Base-by-base conservation (phyloP, 2,888 invertebrate species). In the Metalampra italica region DNA sequence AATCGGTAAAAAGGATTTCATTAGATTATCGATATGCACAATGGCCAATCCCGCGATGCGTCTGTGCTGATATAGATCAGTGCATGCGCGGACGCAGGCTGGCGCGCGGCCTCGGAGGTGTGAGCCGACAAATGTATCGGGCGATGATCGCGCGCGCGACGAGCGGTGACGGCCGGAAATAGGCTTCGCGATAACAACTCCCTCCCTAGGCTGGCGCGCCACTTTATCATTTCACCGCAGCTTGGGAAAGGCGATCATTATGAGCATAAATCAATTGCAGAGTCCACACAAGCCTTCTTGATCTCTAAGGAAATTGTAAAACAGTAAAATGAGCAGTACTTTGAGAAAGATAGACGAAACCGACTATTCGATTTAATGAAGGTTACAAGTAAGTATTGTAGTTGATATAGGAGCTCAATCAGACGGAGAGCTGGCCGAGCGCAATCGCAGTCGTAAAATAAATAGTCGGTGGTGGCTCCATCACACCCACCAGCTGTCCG, bases 51-150 rank as follows among this genome's bases (percentile, higher is more conserved):
- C 66, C 68, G 65, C 62, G 71, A 69, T 75, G 78, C 72, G 75
- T 67, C 66, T 62, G 64, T 59, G 60, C 47, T 58, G 84, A 86
- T 85, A 83, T 64, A 50, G 76, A 86, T 86, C 84, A 57, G 58
- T 57, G 70, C 65, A 68, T 65, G 71, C 73, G 73, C 69, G 66
- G 69, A 62, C 69, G 62, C 66, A 54, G 62, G 60, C 71, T 62
- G 62, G 53, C 72, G 64, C 66, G 71, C 63, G 71, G 75, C 22
- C 22, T 2, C 22, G 22, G 5, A 67, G 71, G 69, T 64, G 77
- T 68, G 60, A 48, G 83, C 88, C 88, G 87, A 87, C 88, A 86
- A 87, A 88, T 88, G 83, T 88, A 88, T 89, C 89, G 69, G 71
- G 73, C 75, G 73, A 76, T 78, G 83, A 87, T 86, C 84, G 82